A percentile compares a stretch with the other conserved stretches of the same genome.
Evolutionary conservation across 2,888 invertebrate species (phyloP).

Genomic region (Panorpa germanica): DNA sequence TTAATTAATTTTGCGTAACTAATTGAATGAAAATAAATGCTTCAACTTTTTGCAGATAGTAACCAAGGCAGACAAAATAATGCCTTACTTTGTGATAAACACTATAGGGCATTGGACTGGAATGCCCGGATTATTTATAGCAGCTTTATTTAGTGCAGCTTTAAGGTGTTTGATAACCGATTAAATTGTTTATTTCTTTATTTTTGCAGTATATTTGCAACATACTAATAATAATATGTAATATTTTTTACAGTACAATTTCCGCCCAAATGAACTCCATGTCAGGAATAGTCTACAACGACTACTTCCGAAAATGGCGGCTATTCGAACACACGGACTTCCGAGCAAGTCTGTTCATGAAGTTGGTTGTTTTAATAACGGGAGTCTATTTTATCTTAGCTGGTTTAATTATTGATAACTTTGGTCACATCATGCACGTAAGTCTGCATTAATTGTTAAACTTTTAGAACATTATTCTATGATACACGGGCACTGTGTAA

Average conservation of each 20-base stretch:
- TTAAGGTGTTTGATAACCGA: constrained; percentile 21
- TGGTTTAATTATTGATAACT: constrained; percentile 22
- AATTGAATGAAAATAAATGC: constrained; percentile 41
- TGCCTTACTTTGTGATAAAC: constrained; percentile 36
- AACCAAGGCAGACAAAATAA: constrained; percentile 25
- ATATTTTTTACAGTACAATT: constrained; percentile 26
- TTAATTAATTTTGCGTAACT: constrained; percentile 29
- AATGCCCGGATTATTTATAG: constrained; percentile 38
- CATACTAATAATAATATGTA: neutral
- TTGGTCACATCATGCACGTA: no score
- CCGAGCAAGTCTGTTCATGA: constrained; percentile 29
- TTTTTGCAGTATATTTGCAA: neutral
- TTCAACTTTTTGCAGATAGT: constrained; percentile 18
- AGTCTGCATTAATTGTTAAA: no score
- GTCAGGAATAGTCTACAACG: constrained; percentile 33
- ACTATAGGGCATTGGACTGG: constrained; percentile 28
- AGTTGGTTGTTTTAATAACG: constrained; percentile 20
- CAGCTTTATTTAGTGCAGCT: constrained; percentile 39
- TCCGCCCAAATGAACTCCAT: constrained; percentile 34
- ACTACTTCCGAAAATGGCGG: constrained; percentile 28
- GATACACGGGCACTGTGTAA: no score
- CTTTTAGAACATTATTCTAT: no score
- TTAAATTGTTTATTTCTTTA: neutral
- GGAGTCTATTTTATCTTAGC: constrained; percentile 42
- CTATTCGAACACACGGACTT: constrained; percentile 22